phyloP scores from a whole-genome alignment of 2,888 invertebrate genomes.

The Drosophila siamana region DNA sequence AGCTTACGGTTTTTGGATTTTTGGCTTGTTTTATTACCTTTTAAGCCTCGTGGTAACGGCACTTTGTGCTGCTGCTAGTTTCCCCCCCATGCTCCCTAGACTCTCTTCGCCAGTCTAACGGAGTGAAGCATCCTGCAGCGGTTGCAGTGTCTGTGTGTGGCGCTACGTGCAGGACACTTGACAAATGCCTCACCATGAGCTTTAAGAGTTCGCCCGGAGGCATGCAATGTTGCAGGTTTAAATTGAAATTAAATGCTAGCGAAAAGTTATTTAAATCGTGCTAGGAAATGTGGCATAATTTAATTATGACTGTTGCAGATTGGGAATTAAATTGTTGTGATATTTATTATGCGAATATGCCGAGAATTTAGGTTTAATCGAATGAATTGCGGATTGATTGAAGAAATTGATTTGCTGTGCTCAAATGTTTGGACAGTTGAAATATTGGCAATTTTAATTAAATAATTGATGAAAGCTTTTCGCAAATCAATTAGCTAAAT shows the following conservation, averaged over 20 bases:
- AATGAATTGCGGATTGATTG: neutral
- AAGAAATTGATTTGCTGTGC: neutral
- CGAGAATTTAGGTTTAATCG: neutral
- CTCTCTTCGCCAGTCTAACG: constrained; percentile 1
- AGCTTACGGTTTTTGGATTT: constrained; percentile 75
- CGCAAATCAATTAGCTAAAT: constrained; percentile 24
- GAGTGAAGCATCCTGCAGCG: constrained; percentile 39
- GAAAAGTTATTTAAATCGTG: neutral
- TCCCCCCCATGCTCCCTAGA: neutral
- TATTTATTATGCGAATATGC: too few species aligned
- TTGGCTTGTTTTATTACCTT: constrained; percentile 81
- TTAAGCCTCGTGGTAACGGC: constrained; percentile 75
- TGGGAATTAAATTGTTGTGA: neutral
- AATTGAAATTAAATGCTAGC: constrained; percentile 24
- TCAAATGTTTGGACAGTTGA: neutral
- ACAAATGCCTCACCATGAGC: constrained; percentile 55
- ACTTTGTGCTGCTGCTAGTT: constrained; percentile 31
- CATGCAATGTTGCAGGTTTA: constrained; percentile 34
- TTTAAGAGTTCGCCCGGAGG: constrained; percentile 40
- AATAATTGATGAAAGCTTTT: constrained; percentile 6
- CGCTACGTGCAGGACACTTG: constrained; percentile 36
- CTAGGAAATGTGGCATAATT: neutral
- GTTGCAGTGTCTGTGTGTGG: constrained; percentile 49
- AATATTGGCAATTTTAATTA: constrained; percentile 7
- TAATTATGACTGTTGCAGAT: neutral